Evolutionary conservation across 2,888 invertebrate species (phyloP), one percentile per base, ranked within the genome.

Genomic region (Acanthopleura granulata): DNA sequence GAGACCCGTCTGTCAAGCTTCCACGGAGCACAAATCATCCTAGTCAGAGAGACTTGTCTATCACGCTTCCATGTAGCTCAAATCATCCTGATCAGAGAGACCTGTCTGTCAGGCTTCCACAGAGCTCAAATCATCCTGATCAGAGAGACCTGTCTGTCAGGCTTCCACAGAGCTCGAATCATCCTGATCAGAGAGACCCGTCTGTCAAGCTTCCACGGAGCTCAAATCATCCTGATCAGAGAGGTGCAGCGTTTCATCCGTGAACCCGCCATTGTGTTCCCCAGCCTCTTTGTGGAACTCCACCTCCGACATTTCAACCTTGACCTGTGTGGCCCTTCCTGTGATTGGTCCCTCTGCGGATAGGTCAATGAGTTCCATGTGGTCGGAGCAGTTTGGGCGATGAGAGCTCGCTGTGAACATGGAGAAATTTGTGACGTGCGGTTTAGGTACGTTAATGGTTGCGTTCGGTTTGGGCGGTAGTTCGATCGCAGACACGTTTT

Each of bases 361-460:
- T 1, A 71, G 50, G 71, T 74, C 78, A 66, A 66, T 66, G 25
- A 66, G 66, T n/a, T 75, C 78, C 30, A 71, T 71, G n/a, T 73
- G 71, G 57, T 74, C 76, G 18, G 69, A 51, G 16, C 66, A 51
- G 16, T 74, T 72, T 11, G 80, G 80, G 40, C 77, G 62, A 15
- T 74, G 77, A 51, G 80, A 77, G 61, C 82, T 85, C 22, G 85
- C 84, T 25, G 85, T 82, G 73, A 86, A 87, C 27, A 85, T 80
- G 18, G 85, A 83, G 74, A 84, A 86, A 75, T 86, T 71, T 16
- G 71, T 71, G 30, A 40, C 40, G n/a, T 71, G 40, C 11, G 40
- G 40, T 71, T 40, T 49, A 22, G 71, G 71, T n/a, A 30, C 9
- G 57, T 57, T 57, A 14, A 66, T 16, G 6, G 66, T 22, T 22